Evolutionary conservation across 2,113 vertebrate species (phyloP).

Genomic region (Gambusia holbrooki): DNA sequence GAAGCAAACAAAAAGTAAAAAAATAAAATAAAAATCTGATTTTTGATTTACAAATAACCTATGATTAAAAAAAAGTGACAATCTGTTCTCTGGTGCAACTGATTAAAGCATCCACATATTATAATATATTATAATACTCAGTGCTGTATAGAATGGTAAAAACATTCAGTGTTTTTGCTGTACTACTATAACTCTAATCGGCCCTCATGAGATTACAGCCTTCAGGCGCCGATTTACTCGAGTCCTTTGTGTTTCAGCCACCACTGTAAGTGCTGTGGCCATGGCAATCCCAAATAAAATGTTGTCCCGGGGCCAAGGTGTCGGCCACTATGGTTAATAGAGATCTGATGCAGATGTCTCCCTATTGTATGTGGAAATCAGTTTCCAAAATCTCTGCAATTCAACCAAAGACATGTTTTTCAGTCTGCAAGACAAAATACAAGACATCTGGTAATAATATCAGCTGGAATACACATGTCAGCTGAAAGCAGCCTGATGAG

Average conservation of each 20-base stretch:
- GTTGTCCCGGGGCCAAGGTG: slow-evolving; percentile 60
- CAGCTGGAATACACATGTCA: slow-evolving; percentile 68
- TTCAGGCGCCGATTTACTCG: slow-evolving; percentile 9
- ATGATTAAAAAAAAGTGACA: not conserved
- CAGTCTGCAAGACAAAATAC: slow-evolving; percentile 73
- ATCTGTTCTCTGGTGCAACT: not conserved
- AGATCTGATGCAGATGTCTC: slow-evolving; percentile 77
- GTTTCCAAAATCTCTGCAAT: slow-evolving; percentile 74
- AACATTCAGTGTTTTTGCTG: slow-evolving; percentile 18
- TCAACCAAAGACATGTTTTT: slow-evolving; percentile 72
- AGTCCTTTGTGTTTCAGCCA: slow-evolving; percentile 35
- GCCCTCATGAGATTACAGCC: slow-evolving; percentile 14
- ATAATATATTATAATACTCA: slow-evolving; percentile 2
- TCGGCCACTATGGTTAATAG: slow-evolving; percentile 71
- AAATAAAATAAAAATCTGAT: no score
- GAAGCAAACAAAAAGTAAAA: no score
- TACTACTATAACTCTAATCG: not conserved
- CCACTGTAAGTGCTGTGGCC: slow-evolving; percentile 43
- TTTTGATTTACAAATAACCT: not conserved
- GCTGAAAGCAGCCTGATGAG: slow-evolving; percentile 70
- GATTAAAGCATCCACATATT: slow-evolving; percentile 10
- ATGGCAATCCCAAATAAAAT: slow-evolving; percentile 66
- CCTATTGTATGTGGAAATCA: slow-evolving; percentile 73
- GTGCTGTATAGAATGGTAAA: not conserved
- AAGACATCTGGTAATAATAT: slow-evolving; percentile 80